These are phyloP conservation scores for Ectropis crepuscularia DNA, from an alignment of 2,888 invertebrate genomes.

Conservation along the genomic window DNA sequence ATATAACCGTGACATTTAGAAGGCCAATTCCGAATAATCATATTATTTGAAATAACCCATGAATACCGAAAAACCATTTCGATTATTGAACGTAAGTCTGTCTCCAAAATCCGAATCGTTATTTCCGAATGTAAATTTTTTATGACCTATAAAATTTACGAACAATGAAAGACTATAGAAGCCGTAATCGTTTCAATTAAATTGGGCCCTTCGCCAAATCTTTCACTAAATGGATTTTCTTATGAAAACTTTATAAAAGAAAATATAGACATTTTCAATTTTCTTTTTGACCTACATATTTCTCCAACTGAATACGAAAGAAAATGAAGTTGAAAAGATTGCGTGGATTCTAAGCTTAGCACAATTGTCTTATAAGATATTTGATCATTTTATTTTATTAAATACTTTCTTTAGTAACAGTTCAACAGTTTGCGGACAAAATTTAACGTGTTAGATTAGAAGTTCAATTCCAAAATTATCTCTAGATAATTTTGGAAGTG, in stretches of 20 bases:
- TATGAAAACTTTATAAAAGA: slow-evolving; percentile 20
- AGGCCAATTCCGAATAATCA: too few species aligned
- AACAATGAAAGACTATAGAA: slow-evolving; percentile 38
- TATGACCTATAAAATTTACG: slow-evolving; percentile 38
- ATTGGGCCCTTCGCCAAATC: slow-evolving; percentile 31
- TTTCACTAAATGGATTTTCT: slow-evolving; percentile 10
- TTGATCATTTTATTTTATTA: too few species aligned
- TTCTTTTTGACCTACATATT: neutral
- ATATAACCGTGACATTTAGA: too few species aligned
- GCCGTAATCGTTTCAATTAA: slow-evolving; percentile 52
- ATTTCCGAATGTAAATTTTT: slow-evolving; percentile 38
- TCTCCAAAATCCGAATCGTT: slow-evolving; percentile 26
- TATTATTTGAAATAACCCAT: slow-evolving; percentile 6
- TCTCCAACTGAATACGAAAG: neutral
- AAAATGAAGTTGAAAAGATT: too few species aligned
- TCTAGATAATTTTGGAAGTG: too few species aligned
- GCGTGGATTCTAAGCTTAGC: too few species aligned
- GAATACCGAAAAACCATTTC: slow-evolving; percentile 22
- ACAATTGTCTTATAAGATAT: too few species aligned
- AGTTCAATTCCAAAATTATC: too few species aligned
- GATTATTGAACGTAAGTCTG: slow-evolving; percentile 25
- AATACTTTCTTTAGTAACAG: too few species aligned
- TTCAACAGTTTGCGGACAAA: too few species aligned
- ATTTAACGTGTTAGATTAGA: too few species aligned
- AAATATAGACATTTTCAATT: slow-evolving; percentile 1